Evolutionary conservation across 2,888 invertebrate genomes (phyloP), one percentile per base, ranked within the genome.

Genomic region (Athripsodes cinereus): DNA sequence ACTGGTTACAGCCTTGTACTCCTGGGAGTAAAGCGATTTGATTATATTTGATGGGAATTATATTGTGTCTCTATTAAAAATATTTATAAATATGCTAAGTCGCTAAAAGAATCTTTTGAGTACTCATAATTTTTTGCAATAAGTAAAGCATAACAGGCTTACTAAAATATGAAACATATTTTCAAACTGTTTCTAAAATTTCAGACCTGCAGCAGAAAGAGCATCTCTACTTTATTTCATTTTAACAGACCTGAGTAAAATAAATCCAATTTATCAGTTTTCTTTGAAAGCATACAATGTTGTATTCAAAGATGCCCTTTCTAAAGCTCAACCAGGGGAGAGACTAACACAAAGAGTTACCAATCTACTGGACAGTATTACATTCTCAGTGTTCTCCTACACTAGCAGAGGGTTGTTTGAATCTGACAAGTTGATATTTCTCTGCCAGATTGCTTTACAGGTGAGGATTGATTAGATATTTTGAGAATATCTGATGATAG

Each of bases 261-360:
- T 96, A 67, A 94, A 96, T 73, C 91, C 92, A 48, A 92, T 97
- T 70, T 97, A 97, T 73, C 95, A 96, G 72, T 96, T 96, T 75
- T 96, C 96, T 0, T 74, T 96, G 57, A 96, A 96, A 74, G 93
- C 96, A 0, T 96, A 95, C 76, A 92, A 88, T 66, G 88, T 90
- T 0, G 95, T 96, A 2, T 96, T 96, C 72, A 88, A 88, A 66
- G 90, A 89, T 64, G 93, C 96, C 0, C 84, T 96, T 49, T 74
- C 76, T 16, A 79, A 78, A 57, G 88, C 95, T 0, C 80, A 81
- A 3, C 73, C 79, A 0, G 82, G 87, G 0, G 88, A 89, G 0
- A 88, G 85, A 1, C 75, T 94, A 0, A 83, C 83, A 44, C 78
- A 80, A 3, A 79, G 95, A 26, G 92, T 96, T 0, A 66, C 71